These are phyloP conservation scores for Ennomos erosarius DNA, from an alignment of 2,888 invertebrate species.

Conservation along the genomic window DNA sequence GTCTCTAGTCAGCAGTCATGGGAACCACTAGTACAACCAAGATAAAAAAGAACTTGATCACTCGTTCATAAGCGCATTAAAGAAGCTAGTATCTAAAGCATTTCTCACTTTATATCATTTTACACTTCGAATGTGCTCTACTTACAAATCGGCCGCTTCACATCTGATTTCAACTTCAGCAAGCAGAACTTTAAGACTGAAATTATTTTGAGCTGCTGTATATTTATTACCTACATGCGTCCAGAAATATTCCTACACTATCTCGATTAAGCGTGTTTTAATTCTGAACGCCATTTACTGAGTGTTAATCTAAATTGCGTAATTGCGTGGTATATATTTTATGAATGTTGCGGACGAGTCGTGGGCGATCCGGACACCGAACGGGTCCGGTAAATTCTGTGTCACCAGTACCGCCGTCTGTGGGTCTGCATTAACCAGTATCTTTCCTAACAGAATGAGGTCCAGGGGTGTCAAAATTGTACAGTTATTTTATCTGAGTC, in stretches of 20 bases:
- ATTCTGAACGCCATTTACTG: slow-evolving; percentile 53
- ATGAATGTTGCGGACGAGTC: slow-evolving; percentile 70
- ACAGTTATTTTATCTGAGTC: slow-evolving; percentile 26
- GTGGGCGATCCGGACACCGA: slow-evolving; percentile 75
- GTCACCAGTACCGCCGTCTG: slow-evolving; percentile 58
- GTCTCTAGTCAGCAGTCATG: slow-evolving; percentile 4
- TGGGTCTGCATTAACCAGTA: slow-evolving; percentile 39
- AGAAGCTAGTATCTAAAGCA: slow-evolving; percentile 19
- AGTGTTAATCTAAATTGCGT: slow-evolving; percentile 66
- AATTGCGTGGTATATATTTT: slow-evolving; percentile 71
- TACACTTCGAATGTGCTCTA: slow-evolving; percentile 28
- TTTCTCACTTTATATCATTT: slow-evolving; percentile 31
- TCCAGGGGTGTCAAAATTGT: slow-evolving; percentile 38
- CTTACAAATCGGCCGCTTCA: slow-evolving; percentile 15
- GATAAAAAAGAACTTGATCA: slow-evolving; percentile 5
- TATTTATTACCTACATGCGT: slow-evolving; percentile 24
- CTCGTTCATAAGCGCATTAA: slow-evolving; percentile 15
- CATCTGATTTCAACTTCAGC: slow-evolving; percentile 13
- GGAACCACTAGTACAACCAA: slow-evolving; percentile 6
- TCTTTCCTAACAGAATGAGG: slow-evolving; percentile 48
- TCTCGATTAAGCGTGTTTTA: slow-evolving; percentile 52
- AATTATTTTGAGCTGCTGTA: slow-evolving; percentile 6
- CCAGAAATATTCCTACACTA: slow-evolving; percentile 39
- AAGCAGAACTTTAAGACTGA: slow-evolving; percentile 7
- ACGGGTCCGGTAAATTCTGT: slow-evolving; percentile 61